These are phyloP conservation scores for Cotesia congregata DNA, from an alignment of 2,888 invertebrate genomes.

Conservation along the genomic window DNA sequence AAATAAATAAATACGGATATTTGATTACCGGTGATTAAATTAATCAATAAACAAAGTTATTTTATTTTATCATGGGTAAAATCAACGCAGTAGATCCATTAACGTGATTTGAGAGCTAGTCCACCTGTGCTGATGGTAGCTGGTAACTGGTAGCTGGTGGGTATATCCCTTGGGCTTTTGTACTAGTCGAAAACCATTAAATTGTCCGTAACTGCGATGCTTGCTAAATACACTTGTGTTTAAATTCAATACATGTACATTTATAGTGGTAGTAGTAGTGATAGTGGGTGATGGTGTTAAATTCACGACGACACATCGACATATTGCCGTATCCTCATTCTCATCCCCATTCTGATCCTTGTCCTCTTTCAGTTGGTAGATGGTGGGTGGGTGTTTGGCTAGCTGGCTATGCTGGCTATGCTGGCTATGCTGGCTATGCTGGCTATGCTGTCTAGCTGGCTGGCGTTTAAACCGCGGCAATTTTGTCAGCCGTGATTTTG, in stretches of 20 bases:
- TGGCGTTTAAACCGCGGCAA: not conserved
- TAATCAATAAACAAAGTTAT: slow-evolving; percentile 16
- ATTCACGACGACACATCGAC: slow-evolving; percentile 27
- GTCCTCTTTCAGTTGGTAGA: too few relatives aligned
- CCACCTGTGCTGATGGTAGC: not conserved
- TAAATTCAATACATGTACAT: slow-evolving; percentile 21
- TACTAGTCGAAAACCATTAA: slow-evolving; percentile 39
- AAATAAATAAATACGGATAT: not conserved
- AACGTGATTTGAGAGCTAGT: slow-evolving; percentile 36
- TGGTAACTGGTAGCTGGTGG: too few relatives aligned
- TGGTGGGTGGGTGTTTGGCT: too few relatives aligned
- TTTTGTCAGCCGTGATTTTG: slow-evolving; percentile 34
- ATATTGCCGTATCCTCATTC: slow-evolving; percentile 11
- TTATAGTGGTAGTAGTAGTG: not conserved
- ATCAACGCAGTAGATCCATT: slow-evolving; percentile 39
- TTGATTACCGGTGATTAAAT: not conserved
- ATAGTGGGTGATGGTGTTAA: slow-evolving; percentile 18
- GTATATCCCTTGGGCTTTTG: slow-evolving; percentile 34
- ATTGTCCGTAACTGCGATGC: slow-evolving; percentile 38
- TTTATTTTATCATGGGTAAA: slow-evolving; percentile 32
- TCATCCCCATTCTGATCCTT: not conserved
- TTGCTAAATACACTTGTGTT: slow-evolving; percentile 36
- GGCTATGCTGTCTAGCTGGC: not conserved
- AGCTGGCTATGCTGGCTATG: too few relatives aligned
- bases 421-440: not conserved